Conservation (phyloP, 2,113 vertebrate genomes). For the Scalopus aquaticus region DNA sequence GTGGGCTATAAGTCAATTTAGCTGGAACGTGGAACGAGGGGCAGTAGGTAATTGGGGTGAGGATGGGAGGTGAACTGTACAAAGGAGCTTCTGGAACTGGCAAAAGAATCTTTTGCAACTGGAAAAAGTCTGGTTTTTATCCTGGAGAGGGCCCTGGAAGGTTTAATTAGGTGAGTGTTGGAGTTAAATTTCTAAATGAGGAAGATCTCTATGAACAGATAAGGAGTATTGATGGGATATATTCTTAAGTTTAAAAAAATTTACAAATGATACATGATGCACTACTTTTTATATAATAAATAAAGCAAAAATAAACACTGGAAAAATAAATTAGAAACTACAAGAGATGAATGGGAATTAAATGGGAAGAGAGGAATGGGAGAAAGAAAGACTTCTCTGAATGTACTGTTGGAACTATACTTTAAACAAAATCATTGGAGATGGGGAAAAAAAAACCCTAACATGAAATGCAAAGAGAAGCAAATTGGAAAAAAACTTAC, state of each 20-base stretch:
- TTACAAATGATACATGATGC: background rate
- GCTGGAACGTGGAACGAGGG: background rate
- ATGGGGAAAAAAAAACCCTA: background rate
- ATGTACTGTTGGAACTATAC: background rate
- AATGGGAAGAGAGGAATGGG: background rate
- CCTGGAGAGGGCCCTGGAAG: background rate
- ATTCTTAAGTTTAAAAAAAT: background rate
- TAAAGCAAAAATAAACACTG: conserved; percentile 18
- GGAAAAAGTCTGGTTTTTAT: background rate
- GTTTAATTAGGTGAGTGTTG: background rate
- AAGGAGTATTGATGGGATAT: background rate
- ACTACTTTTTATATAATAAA: background rate
- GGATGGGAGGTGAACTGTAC: background rate
- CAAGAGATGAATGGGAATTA: background rate
- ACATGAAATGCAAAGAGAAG: background rate
- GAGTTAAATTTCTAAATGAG: background rate
- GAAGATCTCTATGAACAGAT: background rate
- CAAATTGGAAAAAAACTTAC: background rate
- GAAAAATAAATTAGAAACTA: background rate
- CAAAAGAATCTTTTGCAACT: background rate
- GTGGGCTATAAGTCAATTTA: background rate
- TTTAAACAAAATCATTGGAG: background rate
- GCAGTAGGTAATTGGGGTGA: background rate
- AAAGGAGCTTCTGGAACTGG: background rate
- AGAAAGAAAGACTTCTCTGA: background rate